These are phyloP conservation scores for Poicephalus gulielmi DNA, from an alignment of 2,113 vertebrate species.

Conservation along the genomic window DNA sequence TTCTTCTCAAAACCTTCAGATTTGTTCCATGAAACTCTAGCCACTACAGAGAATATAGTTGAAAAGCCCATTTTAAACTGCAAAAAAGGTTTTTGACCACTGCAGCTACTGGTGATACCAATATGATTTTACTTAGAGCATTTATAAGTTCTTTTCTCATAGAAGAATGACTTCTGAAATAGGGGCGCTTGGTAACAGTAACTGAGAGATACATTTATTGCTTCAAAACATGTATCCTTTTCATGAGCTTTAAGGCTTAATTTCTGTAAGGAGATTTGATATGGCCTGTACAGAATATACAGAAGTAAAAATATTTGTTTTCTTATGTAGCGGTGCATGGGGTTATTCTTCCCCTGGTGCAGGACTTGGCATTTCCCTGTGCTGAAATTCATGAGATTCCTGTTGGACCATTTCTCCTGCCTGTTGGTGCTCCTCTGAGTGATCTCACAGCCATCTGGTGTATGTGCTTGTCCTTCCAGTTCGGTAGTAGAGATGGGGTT, in stretches of 20 bases:
- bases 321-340: fast-evolving
- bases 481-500: not conserved
- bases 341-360: not conserved
- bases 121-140: not conserved
- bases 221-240: not conserved
- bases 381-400: not conserved
- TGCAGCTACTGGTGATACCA: not conserved
- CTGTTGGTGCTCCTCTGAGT: not conserved
- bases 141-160: not conserved
- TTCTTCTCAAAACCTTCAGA: not conserved
- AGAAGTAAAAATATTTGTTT: not conserved
- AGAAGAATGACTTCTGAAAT: not conserved
- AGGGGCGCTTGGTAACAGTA: not conserved
- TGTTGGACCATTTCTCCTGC: not conserved
- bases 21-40: not conserved
- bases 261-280: not conserved
- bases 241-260: not conserved
- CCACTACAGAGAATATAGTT: not conserved
- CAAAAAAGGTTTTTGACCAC: not conserved
- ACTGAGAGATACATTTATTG: not conserved
- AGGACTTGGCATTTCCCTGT: not conserved
- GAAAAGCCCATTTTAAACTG: not conserved
- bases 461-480: not conserved
- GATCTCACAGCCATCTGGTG: not conserved
- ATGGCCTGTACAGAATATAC: not conserved